A percentile compares a stretch with the other conserved stretches of the same genome.
Evolutionary conservation across 2,113 vertebrate genomes (phyloP).

Genomic region (Lophochroa leadbeateri): DNA sequence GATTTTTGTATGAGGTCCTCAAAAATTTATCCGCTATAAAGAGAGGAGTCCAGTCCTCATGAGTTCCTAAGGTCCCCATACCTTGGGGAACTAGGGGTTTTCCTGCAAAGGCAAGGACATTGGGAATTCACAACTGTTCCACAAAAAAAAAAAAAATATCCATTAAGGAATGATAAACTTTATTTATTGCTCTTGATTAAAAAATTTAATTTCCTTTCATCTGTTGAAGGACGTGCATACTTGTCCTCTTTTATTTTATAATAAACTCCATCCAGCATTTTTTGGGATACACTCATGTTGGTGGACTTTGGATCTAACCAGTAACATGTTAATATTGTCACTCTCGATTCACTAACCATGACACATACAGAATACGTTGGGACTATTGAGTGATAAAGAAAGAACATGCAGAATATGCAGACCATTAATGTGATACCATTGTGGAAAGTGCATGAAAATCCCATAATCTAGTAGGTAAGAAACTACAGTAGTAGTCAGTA

Average conservation of each 20-base stretch:
- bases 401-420: background rate
- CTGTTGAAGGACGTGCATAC: background rate
- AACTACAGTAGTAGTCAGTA: background rate
- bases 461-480: background rate
- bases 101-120: background rate
- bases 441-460: background rate
- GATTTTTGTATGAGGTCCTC: background rate
- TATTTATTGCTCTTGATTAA: background rate
- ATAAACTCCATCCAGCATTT: background rate
- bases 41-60: background rate
- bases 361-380: background rate
- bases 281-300: too few species aligned
- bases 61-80: accelerated
- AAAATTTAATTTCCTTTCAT: background rate
- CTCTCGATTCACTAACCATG: background rate
- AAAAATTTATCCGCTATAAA: background rate
- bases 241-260: background rate
- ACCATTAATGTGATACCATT: background rate
- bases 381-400: background rate
- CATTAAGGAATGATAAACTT: background rate
- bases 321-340: background rate
- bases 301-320: background rate
- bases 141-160: background rate
- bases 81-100: background rate
- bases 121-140: background rate